Conservation (phyloP, 2,113 vertebrate genomes). For the Datnioides undecimradiatus region DNA sequence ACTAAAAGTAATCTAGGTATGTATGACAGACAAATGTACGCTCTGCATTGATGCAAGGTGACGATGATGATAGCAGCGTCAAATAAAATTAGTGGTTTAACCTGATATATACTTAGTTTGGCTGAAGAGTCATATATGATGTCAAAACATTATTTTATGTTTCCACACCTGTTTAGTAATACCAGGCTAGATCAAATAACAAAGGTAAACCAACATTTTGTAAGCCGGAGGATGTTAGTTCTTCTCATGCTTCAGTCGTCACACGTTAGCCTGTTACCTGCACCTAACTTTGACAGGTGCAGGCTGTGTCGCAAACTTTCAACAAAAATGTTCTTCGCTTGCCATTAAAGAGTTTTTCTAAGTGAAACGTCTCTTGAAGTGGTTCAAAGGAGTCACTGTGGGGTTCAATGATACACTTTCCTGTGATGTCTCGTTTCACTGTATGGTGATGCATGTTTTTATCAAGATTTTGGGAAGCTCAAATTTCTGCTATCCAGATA, state of each 20-base stretch:
- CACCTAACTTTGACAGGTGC: not conserved
- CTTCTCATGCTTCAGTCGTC: not conserved
- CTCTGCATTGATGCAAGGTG: too few relatives aligned
- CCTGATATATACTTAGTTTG: not conserved
- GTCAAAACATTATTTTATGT: not conserved
- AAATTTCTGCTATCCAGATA: slow-evolving; percentile 38
- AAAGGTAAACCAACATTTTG: not conserved
- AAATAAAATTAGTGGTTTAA: not conserved
- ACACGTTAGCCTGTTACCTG: not conserved
- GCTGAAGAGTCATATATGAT: not conserved
- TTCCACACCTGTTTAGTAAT: not conserved
- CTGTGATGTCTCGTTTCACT: slow-evolving; percentile 32
- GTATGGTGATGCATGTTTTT: slow-evolving; percentile 33
- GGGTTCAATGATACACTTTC: slow-evolving; percentile 26
- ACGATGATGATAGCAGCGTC: not conserved
- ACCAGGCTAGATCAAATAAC: not conserved
- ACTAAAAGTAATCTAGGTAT: not conserved
- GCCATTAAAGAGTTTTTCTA: not conserved
- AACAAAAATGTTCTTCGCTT: not conserved
- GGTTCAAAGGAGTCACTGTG: slow-evolving; percentile 27
- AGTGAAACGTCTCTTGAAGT: slow-evolving; percentile 38
- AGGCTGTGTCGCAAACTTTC: not conserved
- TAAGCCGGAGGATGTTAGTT: not conserved
- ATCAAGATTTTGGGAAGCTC: slow-evolving; percentile 45
- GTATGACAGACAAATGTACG: too few relatives aligned